Evolutionary conservation across 2,797 vertebrate species (phyloP).

Genomic region (Halcyon chelicuti): DNA sequence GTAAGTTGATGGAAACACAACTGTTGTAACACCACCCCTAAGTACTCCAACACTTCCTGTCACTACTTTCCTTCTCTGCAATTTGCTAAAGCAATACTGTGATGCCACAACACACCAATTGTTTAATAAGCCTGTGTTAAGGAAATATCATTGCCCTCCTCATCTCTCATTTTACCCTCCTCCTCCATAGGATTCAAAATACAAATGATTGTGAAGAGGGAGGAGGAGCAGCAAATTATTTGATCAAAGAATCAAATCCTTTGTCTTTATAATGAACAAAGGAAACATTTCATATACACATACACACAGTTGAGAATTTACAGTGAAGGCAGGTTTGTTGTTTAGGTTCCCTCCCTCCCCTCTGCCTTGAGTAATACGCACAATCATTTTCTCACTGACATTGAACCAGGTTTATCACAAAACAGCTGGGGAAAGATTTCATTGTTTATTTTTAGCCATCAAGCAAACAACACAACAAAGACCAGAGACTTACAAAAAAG

Average conservation of each 20-base stretch:
- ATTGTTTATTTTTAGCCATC: neutral
- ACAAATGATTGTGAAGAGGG: neutral
- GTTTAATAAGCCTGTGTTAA: neutral
- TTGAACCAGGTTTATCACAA: neutral
- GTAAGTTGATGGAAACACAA: neutral
- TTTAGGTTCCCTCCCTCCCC: neutral
- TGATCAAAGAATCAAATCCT: neutral
- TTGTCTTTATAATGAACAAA: neutral
- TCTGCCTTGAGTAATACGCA: neutral
- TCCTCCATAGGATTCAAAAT: neutral
- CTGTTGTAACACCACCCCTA: accelerated
- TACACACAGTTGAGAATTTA: neutral
- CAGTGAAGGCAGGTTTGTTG: neutral
- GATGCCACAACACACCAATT: neutral
- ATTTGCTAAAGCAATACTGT: neutral
- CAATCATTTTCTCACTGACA: neutral
- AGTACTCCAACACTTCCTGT: neutral
- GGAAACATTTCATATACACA: neutral
- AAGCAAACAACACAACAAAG: neutral
- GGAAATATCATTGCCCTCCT: neutral
- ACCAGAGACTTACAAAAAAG: neutral
- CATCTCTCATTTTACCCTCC: neutral
- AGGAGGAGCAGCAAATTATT: neutral
- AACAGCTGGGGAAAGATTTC: neutral
- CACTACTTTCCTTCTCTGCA: neutral